Conservation (phyloP, 2,797 vertebrate species). For the Arctocebus calabarensis region DNA sequence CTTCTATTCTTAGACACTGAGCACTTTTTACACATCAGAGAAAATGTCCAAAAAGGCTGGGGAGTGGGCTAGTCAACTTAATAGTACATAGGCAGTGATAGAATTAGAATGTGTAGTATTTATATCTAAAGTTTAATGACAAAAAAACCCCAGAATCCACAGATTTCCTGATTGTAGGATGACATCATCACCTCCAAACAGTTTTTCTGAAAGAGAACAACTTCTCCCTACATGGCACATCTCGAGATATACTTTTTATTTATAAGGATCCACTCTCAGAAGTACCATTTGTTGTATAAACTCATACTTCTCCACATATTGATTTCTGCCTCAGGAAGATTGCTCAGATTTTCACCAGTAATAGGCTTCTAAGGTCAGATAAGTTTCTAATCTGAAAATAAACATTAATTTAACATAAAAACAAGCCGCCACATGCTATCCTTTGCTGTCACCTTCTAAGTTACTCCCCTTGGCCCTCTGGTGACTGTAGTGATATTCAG, state of each 20-base stretch:
- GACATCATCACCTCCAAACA: background rate
- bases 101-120: background rate
- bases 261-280: background rate
- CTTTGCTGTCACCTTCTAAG: background rate
- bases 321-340: slow-evolving; percentile 19
- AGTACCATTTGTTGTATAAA: slow-evolving; percentile 47
- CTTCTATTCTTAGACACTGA: background rate
- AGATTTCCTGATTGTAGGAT: background rate
- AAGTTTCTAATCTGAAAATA: slow-evolving; percentile 68
- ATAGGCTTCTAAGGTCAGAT: slow-evolving; percentile 42
- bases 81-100: background rate
- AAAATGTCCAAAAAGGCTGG: background rate
- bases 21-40: background rate
- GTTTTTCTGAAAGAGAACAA: slow-evolving; percentile 21
- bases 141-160: background rate
- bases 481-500: too few relatives aligned
- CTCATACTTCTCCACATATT: rapidly evolving
- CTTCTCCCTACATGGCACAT: background rate
- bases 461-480: too few relatives aligned
- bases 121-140: background rate
- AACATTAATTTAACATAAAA: slow-evolving; percentile 45
- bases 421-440: background rate
- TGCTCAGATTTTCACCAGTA: slow-evolving; percentile 31
- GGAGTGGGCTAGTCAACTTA: background rate
- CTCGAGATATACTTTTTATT: background rate